Percentiles rank a stretch among this genome's conserved stretches.
phyloP scores from a whole-genome alignment of 2,888 invertebrate species.

The Drosophila suboccidentalis region DNA sequence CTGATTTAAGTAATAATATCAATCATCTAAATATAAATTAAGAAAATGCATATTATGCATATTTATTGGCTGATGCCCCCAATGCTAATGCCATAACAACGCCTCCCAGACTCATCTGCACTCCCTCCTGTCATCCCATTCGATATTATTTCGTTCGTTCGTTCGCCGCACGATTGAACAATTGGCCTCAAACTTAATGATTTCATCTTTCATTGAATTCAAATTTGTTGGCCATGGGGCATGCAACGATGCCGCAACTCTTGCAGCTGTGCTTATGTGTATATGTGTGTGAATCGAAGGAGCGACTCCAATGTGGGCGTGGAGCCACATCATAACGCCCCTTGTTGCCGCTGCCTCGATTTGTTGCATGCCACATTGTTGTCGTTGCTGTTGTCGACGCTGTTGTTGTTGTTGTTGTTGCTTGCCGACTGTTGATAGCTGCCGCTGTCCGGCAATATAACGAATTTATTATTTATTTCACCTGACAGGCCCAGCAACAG shows the following conservation, averaged over 20 bases:
- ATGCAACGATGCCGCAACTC: conserved; percentile 25
- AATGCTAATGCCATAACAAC: conserved; percentile 38
- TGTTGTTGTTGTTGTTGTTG: neutral
- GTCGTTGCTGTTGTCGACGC: conserved; percentile 6
- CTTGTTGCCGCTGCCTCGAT: conserved; percentile 39
- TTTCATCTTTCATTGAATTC: conserved; percentile 83
- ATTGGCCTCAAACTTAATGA: conserved; percentile 79
- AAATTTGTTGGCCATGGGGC: conserved; percentile 70
- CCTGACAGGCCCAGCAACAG: conserved; percentile 85
- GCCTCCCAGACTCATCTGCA: conserved; percentile 31
- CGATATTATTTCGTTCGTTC: conserved; percentile 20
- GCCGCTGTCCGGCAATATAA: conserved; percentile 74
- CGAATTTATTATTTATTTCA: conserved; percentile 86
- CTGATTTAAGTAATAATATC: neutral
- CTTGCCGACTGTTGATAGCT: conserved; percentile 63
- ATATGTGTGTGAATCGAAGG: conserved; percentile 9
- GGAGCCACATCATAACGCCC: conserved; percentile 67
- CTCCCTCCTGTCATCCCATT: conserved; percentile 40
- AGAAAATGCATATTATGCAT: conserved; percentile 1
- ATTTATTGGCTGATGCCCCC: conserved; percentile 1
- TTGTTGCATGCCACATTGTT: conserved; percentile 28
- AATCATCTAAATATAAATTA: neutral
- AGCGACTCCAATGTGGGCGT: conserved; percentile 64
- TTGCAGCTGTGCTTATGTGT: conserved; percentile 1
- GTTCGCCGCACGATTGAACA: conserved; percentile 39